Percentiles rank a stretch among this genome's conserved stretches.
These are phyloP conservation scores for Myocastor coypus DNA, from an alignment of 2,113 vertebrate species.

Conservation along the genomic window DNA sequence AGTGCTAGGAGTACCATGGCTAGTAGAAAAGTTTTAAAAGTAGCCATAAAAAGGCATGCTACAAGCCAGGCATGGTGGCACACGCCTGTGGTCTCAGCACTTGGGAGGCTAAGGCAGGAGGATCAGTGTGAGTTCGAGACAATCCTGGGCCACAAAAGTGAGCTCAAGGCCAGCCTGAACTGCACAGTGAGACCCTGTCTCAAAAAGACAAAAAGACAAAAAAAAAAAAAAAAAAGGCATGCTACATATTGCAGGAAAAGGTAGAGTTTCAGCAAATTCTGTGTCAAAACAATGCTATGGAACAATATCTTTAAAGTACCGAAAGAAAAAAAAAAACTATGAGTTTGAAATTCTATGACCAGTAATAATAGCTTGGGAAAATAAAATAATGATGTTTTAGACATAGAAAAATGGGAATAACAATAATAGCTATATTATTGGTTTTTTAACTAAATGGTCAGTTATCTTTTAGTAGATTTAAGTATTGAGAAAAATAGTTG, in stretches of 20 bases:
- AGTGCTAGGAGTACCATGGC: neutral
- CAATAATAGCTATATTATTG: too few species aligned
- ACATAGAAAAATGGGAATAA: constrained; percentile 21
- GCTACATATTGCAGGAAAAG: neutral
- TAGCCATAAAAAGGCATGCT: neutral
- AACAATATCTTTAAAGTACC: neutral
- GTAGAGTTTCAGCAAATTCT: constrained; percentile 8
- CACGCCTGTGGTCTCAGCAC: too few species aligned
- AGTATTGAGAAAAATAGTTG: neutral
- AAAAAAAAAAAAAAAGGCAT: neutral
- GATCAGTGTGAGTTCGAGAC: too few species aligned
- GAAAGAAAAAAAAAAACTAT: neutral
- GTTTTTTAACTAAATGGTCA: too few species aligned
- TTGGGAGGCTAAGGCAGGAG: too few species aligned
- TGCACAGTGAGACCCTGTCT: too few species aligned
- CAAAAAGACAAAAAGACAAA: too few species aligned
- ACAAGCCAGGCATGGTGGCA: too few species aligned
- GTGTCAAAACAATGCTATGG: neutral
- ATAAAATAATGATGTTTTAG: constrained; percentile 49
- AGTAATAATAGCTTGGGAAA: constrained; percentile 44
- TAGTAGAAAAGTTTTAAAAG: constrained; percentile 15
- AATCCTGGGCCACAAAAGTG: too few species aligned
- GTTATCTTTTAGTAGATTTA: too few species aligned
- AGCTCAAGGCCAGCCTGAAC: too few species aligned
- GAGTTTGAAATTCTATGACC: constrained; percentile 19